These are phyloP conservation scores for Danaus melanippus DNA, from an alignment of 1,140 invertebrate species.

Conservation along the genomic window DNA sequence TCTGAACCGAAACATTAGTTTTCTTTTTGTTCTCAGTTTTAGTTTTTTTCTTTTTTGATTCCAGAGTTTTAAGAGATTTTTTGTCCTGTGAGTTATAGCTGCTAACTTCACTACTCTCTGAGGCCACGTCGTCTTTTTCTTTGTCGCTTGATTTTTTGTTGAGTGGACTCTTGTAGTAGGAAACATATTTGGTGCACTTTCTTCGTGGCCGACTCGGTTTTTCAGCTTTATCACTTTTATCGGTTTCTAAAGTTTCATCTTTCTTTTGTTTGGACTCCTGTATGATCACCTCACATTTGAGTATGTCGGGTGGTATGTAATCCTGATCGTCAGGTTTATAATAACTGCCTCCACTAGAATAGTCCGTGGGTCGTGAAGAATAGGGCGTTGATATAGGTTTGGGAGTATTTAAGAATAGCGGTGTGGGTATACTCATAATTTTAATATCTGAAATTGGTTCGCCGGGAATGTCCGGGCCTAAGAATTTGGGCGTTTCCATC, in stretches of 20 bases:
- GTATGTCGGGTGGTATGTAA: conserved; percentile 37
- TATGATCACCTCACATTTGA: conserved; percentile 21
- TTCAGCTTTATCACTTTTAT: conserved; percentile 19
- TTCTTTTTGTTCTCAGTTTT: conserved; percentile 31
- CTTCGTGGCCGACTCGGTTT: conserved; percentile 38
- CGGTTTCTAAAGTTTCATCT: conserved; percentile 10
- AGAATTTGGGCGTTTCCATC: conserved; percentile 62
- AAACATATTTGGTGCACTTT: conserved; percentile 60
- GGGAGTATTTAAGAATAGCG: conserved; percentile 54
- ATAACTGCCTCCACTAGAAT: conserved; percentile 64
- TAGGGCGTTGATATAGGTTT: conserved; percentile 55
- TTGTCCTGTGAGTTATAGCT: conserved; percentile 23
- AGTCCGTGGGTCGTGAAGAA: conserved; percentile 59
- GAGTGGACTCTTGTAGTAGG: conserved; percentile 36
- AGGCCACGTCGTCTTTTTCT: conserved; percentile 23
- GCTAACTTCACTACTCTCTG: conserved; percentile 28
- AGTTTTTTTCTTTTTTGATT: conserved; percentile 22
- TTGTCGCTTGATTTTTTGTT: conserved; percentile 24
- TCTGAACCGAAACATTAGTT: conserved; percentile 25
- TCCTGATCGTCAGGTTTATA: conserved; percentile 67
- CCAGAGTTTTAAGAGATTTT: conserved; percentile 22
- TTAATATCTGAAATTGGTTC: conserved; percentile 64
- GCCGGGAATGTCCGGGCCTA: conserved; percentile 49
- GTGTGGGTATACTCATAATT: conserved; percentile 63
- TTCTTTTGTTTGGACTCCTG: conserved; percentile 14